These are phyloP conservation scores for Lampropteryx suffumata DNA, from an alignment of 2,888 invertebrate species.

Conservation along the genomic window DNA sequence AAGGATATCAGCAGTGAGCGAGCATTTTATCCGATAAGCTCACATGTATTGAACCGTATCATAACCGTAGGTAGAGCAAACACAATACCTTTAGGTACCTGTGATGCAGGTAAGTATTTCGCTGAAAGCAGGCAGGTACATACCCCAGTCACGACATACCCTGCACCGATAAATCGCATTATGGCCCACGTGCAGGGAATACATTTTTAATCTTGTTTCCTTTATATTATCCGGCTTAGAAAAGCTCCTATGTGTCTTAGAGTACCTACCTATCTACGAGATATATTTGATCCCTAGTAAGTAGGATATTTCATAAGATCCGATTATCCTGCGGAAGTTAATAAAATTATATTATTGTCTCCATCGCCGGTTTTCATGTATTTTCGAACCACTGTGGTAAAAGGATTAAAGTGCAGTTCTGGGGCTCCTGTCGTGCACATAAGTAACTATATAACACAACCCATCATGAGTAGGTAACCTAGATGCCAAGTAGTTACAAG, in stretches of 20 bases:
- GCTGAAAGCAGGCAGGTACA: constrained; percentile 49
- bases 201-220: constrained; percentile 82
- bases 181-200: constrained; percentile 78
- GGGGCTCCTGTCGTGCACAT: no score
- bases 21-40: constrained; percentile 13
- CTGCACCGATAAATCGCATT: constrained; percentile 79
- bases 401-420: no score
- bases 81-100: constrained; percentile 51
- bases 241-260: constrained; percentile 49
- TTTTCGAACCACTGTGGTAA: no score
- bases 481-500: no score
- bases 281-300: no score
- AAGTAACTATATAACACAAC: no score
- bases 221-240: constrained; percentile 72
- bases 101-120: constrained; percentile 53
- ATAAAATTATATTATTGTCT: no score
- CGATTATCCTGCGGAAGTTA: no score
- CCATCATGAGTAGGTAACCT: no score
- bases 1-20: no score
- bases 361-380: no score
- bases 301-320: no score
- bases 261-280: constrained; percentile 22
- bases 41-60: constrained; percentile 27
- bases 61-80: constrained; percentile 33
- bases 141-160: constrained; percentile 73